Percentiles rank a stretch among this genome's conserved stretches.
Evolutionary conservation across 2,113 vertebrate genomes (phyloP).

Genomic region (Cephalopterus ornatus): DNA sequence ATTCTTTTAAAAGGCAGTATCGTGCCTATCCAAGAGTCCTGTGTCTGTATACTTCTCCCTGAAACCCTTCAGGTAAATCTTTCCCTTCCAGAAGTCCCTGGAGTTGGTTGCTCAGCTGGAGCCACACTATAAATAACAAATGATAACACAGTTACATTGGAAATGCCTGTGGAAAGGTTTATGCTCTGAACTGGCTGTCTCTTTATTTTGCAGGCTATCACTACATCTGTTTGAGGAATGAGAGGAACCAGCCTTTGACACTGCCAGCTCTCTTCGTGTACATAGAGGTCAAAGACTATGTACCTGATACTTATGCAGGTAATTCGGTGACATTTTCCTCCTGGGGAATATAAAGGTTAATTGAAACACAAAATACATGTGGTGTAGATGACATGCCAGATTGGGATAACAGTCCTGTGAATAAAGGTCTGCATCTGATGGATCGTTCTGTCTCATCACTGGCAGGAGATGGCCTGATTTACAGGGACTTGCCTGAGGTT

Average conservation of each 20-base stretch:
- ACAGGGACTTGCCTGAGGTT: background rate
- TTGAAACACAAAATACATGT: background rate
- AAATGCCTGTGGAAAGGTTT: background rate
- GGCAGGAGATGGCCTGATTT: background rate
- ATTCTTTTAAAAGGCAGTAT: background rate
- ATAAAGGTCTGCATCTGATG: background rate
- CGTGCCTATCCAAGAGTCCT: background rate
- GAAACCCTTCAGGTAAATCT: background rate
- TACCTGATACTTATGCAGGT: conserved; percentile 97
- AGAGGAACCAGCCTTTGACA: conserved; percentile 91
- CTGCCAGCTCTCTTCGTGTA: conserved; percentile 93
- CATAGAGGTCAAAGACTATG: conserved; percentile 96
- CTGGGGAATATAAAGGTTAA: background rate
- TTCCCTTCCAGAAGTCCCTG: background rate
- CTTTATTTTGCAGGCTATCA: conserved; percentile 84
- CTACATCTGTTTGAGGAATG: conserved; percentile 92
- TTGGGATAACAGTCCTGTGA: background rate
- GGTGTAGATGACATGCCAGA: background rate
- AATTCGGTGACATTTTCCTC: background rate
- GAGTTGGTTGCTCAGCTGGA: background rate
- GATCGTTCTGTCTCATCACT: background rate
- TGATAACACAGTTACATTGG: background rate
- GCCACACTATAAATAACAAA: background rate
- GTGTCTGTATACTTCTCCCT: background rate
- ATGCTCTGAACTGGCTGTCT: background rate